These are phyloP conservation scores for Drosophila melanogaster DNA, from an alignment of 1,140 invertebrate species.

Conservation along the genomic window DNA sequence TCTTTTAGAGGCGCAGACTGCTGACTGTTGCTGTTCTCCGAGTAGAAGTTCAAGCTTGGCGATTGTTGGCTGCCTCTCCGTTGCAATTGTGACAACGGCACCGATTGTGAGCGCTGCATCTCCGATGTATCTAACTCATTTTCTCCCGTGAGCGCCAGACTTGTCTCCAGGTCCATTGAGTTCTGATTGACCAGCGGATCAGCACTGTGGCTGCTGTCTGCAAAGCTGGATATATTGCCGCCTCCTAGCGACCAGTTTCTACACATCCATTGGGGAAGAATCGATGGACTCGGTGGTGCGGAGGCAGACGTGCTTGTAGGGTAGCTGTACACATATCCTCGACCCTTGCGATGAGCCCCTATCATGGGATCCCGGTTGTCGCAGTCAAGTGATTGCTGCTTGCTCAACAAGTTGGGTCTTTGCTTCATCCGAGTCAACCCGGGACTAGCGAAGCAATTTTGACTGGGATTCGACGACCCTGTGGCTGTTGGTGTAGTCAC, in stretches of 20 bases:
- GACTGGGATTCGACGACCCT: slow-evolving; percentile 48
- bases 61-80: slow-evolving; percentile 64
- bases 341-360: slow-evolving; percentile 65
- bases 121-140: slow-evolving; percentile 65
- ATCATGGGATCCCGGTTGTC: slow-evolving; percentile 79
- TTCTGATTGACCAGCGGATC: slow-evolving; percentile 68
- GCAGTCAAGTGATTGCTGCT: slow-evolving; percentile 76
- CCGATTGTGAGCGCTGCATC: slow-evolving; percentile 81
- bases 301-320: slow-evolving; percentile 74
- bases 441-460: slow-evolving; percentile 93
- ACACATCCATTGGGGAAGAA: slow-evolving; percentile 68
- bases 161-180: slow-evolving; percentile 79
- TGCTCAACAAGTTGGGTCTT: slow-evolving; percentile 58
- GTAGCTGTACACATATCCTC: slow-evolving; percentile 67
- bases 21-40: slow-evolving; percentile 80
- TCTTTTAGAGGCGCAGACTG: slow-evolving; percentile 57
- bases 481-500: slow-evolving; percentile 87
- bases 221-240: slow-evolving; percentile 41
- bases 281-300: slow-evolving; percentile 80
- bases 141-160: slow-evolving; percentile 53
- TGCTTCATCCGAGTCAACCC: slow-evolving; percentile 88
- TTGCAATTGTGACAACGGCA: slow-evolving; percentile 77
- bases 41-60: slow-evolving; percentile 65
- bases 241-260: slow-evolving; percentile 53
- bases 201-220: slow-evolving; percentile 47